Evolutionary conservation across 2,888 invertebrate genomes (phyloP), one percentile per base, ranked within the genome.

Genomic region (Merodon equestris): DNA sequence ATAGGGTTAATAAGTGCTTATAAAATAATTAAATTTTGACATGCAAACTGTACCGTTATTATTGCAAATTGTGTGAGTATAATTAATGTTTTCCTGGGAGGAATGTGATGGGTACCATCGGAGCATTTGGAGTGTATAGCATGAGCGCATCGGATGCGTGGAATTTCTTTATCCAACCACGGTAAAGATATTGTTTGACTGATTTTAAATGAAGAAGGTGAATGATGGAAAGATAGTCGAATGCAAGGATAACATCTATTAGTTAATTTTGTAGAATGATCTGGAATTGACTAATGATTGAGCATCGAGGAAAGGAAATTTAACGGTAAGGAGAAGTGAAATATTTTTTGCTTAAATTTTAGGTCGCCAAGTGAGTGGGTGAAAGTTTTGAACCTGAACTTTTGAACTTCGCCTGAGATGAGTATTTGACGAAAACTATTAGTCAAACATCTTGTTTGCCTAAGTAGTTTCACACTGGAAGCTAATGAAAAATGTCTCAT

Each of bases 31-130:
- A 71, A 71, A 71, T 76, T 60, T 48, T 13, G 15, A 45, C 71
- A 71, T 76, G 71, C 50, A 72, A 77, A 72, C 66, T 76, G 40
- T 71, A 40, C 76, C 76, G 76, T 77, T 77, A 77, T 15, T 19
- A 51, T 48, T 48, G 9, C 10, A 27, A 27, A 4, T 45, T 13
- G 40, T 56, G 13, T 34, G 17, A 47, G 60, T 44, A 40, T 72
- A 61, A 77, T 77, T 72, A 77, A 77, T 77, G 76, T 57, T 67
- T 71, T 61, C 45, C 12, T 56, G 36, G 47, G 48, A 47, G 76
- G 72, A 51, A 72, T 77, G 60, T 66, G 76, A 77, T 61, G 50
- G 60, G 61, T 9, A 36, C 61, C 50, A 47, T 61, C 19, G 54
- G 27, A 27, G 7, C 7, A 27, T 27, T 27, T 7, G 27, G 27